Evolutionary conservation across 2,888 invertebrate species (phyloP).

Genomic region (Amphimallon solstitiale): DNA sequence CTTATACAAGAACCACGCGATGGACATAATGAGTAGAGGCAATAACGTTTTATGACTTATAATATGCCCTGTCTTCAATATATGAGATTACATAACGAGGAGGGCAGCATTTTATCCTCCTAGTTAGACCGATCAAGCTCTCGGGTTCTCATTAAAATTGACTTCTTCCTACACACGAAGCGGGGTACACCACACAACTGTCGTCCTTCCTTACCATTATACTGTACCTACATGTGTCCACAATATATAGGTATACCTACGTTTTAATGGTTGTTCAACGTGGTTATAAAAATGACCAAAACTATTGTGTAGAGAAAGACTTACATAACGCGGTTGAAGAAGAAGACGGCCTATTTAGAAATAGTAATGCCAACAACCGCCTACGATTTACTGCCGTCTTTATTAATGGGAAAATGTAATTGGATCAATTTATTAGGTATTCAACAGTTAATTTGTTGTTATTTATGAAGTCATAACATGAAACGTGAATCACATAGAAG

Average conservation of each 20-base stretch:
- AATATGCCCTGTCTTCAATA: constrained; percentile 15
- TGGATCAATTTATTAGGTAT: constrained; percentile 27
- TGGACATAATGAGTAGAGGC: background rate
- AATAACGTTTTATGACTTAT: constrained; percentile 24
- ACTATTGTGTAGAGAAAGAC: constrained; percentile 3
- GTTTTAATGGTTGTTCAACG: background rate
- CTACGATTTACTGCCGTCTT: constrained; percentile 10
- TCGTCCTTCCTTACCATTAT: background rate
- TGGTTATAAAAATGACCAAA: background rate
- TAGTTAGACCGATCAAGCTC: constrained; percentile 11
- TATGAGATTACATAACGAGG: constrained; percentile 4
- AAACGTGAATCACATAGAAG: background rate
- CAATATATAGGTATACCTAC: background rate
- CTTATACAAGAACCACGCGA: no score
- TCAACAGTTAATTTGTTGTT: constrained; percentile 14
- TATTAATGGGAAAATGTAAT: constrained; percentile 13
- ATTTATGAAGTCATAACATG: constrained; percentile 3
- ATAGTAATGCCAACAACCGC: constrained; percentile 7
- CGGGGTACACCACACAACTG: background rate
- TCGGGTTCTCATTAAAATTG: constrained; percentile 23
- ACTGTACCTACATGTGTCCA: background rate
- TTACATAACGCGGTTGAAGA: constrained; percentile 10
- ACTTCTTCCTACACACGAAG: constrained; percentile 18
- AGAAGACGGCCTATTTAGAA: background rate
- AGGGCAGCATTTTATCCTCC: constrained; percentile 14